These are phyloP conservation scores for Diarsia mendica DNA, from an alignment of 2,888 invertebrate genomes.

Conservation along the genomic window DNA sequence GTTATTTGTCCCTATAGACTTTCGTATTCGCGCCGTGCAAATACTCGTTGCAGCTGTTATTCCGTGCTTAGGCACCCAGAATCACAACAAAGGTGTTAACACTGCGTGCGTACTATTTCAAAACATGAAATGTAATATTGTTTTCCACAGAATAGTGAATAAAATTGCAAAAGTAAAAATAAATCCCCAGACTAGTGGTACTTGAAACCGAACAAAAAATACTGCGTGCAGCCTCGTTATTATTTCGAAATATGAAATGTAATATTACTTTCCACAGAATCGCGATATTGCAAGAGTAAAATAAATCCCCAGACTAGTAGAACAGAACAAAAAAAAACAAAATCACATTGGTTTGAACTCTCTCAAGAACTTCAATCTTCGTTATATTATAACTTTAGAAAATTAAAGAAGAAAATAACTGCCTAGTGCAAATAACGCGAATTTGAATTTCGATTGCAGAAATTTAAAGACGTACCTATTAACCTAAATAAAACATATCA, in stretches of 20 bases:
- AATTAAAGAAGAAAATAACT: neutral
- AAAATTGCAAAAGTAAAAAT: no score
- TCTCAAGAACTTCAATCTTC: neutral
- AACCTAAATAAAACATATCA: no score
- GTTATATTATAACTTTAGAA: neutral
- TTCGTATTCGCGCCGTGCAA: neutral
- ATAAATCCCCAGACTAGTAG: neutral
- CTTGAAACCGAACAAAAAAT: no score
- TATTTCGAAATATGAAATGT: no score
- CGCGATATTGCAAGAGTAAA: no score
- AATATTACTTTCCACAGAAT: no score
- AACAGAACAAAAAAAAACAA: neutral
- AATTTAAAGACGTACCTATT: neutral
- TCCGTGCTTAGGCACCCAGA: neutral
- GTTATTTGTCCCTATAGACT: neutral
- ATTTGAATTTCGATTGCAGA: neutral
- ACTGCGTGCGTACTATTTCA: neutral
- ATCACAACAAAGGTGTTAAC: neutral
- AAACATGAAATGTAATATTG: neutral
- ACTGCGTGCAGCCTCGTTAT: no score
- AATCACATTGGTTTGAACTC: neutral
- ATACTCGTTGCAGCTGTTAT: neutral
- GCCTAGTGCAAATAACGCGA: neutral
- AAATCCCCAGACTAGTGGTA: no score
- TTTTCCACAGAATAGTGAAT: constrained; percentile 1